Base-by-base conservation (phyloP, 23 tunicate genomes). In the Trididemnum miniatum region DNA sequence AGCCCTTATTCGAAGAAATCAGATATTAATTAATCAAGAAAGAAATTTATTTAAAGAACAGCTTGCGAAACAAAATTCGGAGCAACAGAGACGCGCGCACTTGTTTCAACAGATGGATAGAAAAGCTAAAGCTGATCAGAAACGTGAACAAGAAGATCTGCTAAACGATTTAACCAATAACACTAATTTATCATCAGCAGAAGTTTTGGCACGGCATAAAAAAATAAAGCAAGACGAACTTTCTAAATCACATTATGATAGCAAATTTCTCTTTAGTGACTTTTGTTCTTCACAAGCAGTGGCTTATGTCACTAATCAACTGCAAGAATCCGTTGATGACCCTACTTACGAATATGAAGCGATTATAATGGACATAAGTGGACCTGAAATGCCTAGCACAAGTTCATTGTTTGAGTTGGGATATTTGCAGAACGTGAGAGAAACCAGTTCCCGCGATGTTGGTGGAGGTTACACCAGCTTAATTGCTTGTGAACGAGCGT, bases 381-480 rank as follows among this genome's bases (percentile, higher is more conserved):
- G 96, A 1, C 96, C 96, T 2, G 65, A 44, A 7, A 75, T 90
- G 72, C 96, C 96, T 2, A 34, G 49, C 35, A 90, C 27, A 79
- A 35, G 60, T 1, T 72, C 71, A 29, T 15, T 90, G 23, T 29
- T 85, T 1, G 88, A 90, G 4, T 22, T 37, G 5, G 96, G 96
- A 36, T 90, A 90, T 66, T 49, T 90, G 83, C 25, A 35, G 9
- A 81, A 90, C 39, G 96, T 90, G 2, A 65, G 89, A 51, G 82
- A 90, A 51, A 60, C 96, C 22, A 73, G 86, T 1, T 32, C 37
- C 31, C 35, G 79, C 1, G 96, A 90, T 63, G 36, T 81, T 22
- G 96, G 96, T 20, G 96, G 96, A 1, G 96, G 96, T 0, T 90
- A 90, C 52, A 81, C 72, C 62, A 90, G 96, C 40, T 29, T 84